Evolutionary conservation across 2,888 invertebrate species (phyloP).

Genomic region (Pherbina coryleti): DNA sequence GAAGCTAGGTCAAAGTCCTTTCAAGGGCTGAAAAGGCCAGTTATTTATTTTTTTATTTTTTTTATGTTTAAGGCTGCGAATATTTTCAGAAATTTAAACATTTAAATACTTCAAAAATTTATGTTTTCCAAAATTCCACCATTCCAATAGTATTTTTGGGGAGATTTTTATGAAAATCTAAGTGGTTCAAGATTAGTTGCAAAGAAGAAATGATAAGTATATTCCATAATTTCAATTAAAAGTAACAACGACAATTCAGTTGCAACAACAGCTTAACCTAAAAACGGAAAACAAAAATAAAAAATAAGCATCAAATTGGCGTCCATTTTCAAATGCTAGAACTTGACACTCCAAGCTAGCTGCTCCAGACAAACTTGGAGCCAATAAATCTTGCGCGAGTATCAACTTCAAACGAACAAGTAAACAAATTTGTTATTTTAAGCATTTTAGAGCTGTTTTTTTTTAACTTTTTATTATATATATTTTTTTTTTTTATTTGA

Average conservation of each 20-base stretch:
- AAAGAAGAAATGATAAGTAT: too few relatives aligned
- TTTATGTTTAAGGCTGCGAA: too few relatives aligned
- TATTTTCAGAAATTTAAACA: too few relatives aligned
- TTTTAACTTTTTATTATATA: too few relatives aligned
- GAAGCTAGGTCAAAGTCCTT: too few relatives aligned
- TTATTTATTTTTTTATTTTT: too few relatives aligned
- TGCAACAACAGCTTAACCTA: neutral
- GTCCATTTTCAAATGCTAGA: slow-evolving; percentile 6
- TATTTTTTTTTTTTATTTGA: neutral
- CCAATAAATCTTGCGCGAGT: slow-evolving; percentile 28
- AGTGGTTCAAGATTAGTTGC: too few relatives aligned
- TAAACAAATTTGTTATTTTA: slow-evolving; percentile 22
- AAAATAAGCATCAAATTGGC: neutral
- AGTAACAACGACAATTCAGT: neutral
- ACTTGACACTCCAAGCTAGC: neutral
- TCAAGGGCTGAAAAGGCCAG: too few relatives aligned
- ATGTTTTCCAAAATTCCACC: too few relatives aligned
- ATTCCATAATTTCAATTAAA: neutral
- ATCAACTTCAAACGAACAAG: slow-evolving; percentile 19
- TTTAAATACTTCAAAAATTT: too few relatives aligned
- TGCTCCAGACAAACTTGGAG: neutral
- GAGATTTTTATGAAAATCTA: too few relatives aligned
- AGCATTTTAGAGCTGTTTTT: neutral
- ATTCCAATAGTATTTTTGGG: too few relatives aligned
- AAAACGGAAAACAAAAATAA: neutral